Evolutionary conservation across 2,113 vertebrate genomes (phyloP), one percentile per base, ranked within the genome.

Genomic region (Hemichromis elongatus): DNA sequence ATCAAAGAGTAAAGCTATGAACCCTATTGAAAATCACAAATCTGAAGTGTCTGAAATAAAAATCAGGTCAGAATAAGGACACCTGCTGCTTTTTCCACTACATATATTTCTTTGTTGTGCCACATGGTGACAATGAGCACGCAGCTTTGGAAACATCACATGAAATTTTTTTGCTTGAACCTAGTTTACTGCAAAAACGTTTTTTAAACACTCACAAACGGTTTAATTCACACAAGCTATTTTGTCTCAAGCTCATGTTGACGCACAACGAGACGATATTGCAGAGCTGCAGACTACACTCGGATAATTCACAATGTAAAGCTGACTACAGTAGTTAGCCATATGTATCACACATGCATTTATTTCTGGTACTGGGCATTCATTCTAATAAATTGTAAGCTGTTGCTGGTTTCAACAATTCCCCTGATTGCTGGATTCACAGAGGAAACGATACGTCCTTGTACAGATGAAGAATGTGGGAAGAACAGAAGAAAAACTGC

Each of bases 1-100:
- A 93, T 95, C 94, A 95, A 93, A 93, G 92, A 96, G 95, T 96
- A 95, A 96, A 95, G 94, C 88, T 96, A 96, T 96, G 96, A 96
- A 96, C 96, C 96, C 96, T 96, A 96, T 96, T 96, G 96, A 96
- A 96, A 94, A 92, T 79, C 75, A 86, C 92, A 91, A 87, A 92
- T 70, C 83, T 88, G 92, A 83, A 91, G 68, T 61, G 35, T 89
- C 50, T 88, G 59, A 84, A 89, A 73, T 55, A 80, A 80, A 86
- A 88, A 77, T 82, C 85, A 85, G 78, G 75, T 89, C 77, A 88
- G 80, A 87, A 55, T 83, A 85, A 88, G 79, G 86, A 87, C 78
- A 80, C 50, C 68, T 21, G 75, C 42, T 55, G 26, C 52, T 89
- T 88, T 88, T 83, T 85, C 77, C 52, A 37, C 52, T 40, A 68